Evolutionary conservation across 2,797 vertebrate genomes (phyloP).

Genomic region (Uromys caudimaculatus): DNA sequence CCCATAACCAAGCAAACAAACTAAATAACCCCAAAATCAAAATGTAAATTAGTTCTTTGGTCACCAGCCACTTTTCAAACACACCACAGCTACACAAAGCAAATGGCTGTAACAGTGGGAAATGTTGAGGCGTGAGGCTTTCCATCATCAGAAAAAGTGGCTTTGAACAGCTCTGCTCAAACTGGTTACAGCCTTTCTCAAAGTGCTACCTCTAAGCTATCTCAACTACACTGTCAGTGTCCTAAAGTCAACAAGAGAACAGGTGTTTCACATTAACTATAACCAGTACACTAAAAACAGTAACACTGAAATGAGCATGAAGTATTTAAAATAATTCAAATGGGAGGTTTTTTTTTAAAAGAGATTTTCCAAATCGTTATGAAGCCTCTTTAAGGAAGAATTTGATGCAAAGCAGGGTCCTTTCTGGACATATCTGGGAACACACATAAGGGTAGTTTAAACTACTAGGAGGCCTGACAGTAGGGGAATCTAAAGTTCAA

Average conservation of each 20-base stretch:
- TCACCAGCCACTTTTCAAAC: slow-evolving; percentile 32
- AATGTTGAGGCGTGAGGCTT: not conserved
- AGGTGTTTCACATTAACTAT: not conserved
- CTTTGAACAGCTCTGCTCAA: not conserved
- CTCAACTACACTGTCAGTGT: not conserved
- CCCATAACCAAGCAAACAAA: not conserved
- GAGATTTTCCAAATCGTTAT: slow-evolving; percentile 38
- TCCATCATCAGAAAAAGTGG: not conserved
- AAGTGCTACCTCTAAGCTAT: not conserved
- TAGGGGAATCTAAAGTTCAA: not conserved
- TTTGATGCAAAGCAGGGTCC: not conserved
- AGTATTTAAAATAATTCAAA: slow-evolving; percentile 33
- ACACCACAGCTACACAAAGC: not conserved
- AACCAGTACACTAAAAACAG: not conserved
- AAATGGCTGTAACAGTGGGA: not conserved
- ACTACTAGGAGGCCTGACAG: not conserved
- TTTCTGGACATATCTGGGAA: not conserved
- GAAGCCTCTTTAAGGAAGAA: slow-evolving; percentile 26
- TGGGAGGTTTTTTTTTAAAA: not conserved
- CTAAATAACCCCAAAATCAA: not conserved
- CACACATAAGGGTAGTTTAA: not conserved
- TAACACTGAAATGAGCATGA: not conserved
- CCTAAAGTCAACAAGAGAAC: not conserved
- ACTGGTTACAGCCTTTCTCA: not conserved
- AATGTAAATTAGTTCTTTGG: slow-evolving; percentile 8